Conservation (phyloP, 2,888 invertebrate genomes). For the Latheticus oryzae region DNA sequence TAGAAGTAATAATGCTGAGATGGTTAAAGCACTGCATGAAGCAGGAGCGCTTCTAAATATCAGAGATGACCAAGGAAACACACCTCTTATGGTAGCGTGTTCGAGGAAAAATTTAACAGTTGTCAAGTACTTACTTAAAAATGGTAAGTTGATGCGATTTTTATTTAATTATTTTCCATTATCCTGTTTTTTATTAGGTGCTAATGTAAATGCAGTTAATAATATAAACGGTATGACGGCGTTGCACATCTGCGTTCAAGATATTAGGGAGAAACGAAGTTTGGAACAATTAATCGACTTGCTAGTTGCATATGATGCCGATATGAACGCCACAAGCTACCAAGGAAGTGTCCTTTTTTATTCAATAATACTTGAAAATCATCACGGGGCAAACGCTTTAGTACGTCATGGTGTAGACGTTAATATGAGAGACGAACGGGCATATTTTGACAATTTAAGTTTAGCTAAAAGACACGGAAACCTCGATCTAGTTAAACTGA, state of each 20-base stretch:
- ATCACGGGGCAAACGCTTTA: slow-evolving; percentile 68
- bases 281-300: slow-evolving; percentile 69
- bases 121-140: slow-evolving; percentile 67
- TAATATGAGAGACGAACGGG: slow-evolving; percentile 70
- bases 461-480: slow-evolving; percentile 67
- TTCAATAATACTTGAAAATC: slow-evolving; percentile 64
- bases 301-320: slow-evolving; percentile 58
- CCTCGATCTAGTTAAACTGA: slow-evolving; percentile 61
- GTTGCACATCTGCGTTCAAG: slow-evolving; percentile 74
- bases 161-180: slow-evolving; percentile 22
- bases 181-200: slow-evolving; percentile 53
- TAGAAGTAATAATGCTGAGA: slow-evolving; percentile 71
- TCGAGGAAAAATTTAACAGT: slow-evolving; percentile 63
- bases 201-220: slow-evolving; percentile 60
- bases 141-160: slow-evolving; percentile 68
- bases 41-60: slow-evolving; percentile 73
- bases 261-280: slow-evolving; percentile 66
- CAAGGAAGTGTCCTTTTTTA: slow-evolving; percentile 65
- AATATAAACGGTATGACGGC: slow-evolving; percentile 65
- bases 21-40: slow-evolving; percentile 69
- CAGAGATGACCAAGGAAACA: slow-evolving; percentile 75
- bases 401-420: slow-evolving; percentile 75
- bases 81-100: slow-evolving; percentile 75
- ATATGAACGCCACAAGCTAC: slow-evolving; percentile 60
- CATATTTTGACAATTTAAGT: slow-evolving; percentile 70